Percentiles rank a stretch among this genome's conserved stretches.
phyloP scores from a whole-genome alignment of 1,140 invertebrate species.

The Sogatella furcifera region DNA sequence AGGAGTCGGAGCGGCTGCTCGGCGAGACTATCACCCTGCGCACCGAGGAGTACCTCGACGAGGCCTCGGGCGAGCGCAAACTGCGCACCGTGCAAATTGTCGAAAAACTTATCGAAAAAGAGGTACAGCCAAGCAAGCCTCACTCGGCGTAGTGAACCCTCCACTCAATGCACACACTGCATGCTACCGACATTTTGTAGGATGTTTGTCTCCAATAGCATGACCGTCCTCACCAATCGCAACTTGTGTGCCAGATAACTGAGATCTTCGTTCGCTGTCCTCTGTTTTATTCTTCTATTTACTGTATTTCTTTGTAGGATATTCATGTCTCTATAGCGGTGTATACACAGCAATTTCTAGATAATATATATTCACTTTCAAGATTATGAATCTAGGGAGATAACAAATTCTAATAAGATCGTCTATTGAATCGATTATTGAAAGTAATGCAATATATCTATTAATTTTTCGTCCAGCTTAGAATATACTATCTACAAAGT shows the following conservation, averaged over 20 bases:
- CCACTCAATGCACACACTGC: not conserved
- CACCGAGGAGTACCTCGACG: constrained; percentile 80
- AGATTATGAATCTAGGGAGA: too few relatives aligned
- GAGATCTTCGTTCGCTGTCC: not conserved
- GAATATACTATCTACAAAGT: too few relatives aligned
- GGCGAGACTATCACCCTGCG: constrained; percentile 76
- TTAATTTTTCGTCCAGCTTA: too few relatives aligned
- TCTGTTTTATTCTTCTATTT: not conserved
- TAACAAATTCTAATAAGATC: too few relatives aligned
- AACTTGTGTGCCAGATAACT: not conserved
- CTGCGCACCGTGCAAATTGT: constrained; percentile 84
- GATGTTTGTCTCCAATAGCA: not conserved
- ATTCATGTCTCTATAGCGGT: too few relatives aligned
- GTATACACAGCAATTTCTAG: too few relatives aligned
- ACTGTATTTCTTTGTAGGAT: not conserved
- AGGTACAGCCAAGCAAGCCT: too few relatives aligned
- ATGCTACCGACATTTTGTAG: not conserved
- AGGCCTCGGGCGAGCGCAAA: constrained; percentile 68
- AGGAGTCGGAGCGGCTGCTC: constrained; percentile 78
- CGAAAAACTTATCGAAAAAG: constrained; percentile 89
- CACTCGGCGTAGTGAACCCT: constrained; percentile 10
- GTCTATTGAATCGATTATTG: too few relatives aligned
- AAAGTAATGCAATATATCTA: too few relatives aligned
- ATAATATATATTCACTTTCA: too few relatives aligned
- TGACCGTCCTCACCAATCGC: not conserved